Evolutionary conservation across 37 sponge, comb jelly and placozoan genomes (phyloP).

Genomic region (Beroe forskalii): DNA sequence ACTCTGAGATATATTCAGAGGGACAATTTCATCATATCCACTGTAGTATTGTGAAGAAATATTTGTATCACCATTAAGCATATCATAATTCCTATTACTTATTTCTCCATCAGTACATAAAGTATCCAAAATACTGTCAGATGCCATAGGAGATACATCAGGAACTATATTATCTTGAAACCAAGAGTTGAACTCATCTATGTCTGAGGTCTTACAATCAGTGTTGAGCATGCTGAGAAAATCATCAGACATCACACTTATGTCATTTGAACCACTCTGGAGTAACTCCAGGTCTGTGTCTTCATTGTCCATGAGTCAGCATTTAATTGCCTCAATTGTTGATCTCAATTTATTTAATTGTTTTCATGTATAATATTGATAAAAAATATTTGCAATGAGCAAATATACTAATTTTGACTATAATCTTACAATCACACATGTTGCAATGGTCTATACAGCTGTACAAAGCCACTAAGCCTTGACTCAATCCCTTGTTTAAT

Average conservation of each 20-base stretch:
- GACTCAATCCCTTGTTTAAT: no score
- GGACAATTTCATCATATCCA: not conserved
- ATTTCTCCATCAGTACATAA: not conserved
- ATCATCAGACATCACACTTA: conserved; percentile 50
- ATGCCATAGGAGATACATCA: not conserved
- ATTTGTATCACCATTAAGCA: not conserved
- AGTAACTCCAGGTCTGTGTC: not conserved
- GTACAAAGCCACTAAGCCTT: no score
- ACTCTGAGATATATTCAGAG: not conserved
- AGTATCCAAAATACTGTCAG: conserved; percentile 38
- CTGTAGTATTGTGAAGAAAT: not conserved
- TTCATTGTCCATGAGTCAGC: conserved; percentile 19
- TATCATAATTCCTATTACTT: not conserved
- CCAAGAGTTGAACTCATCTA: conserved; percentile 64
- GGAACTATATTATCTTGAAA: conserved; percentile 34
- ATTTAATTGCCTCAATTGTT: no score
- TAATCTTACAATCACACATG: no score
- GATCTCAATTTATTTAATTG: no score
- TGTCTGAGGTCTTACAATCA: conserved; percentile 9
- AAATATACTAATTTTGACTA: no score
- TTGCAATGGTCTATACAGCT: no score
- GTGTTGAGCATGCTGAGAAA: conserved; percentile 57
- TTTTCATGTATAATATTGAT: no score
- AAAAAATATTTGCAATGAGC: no score
- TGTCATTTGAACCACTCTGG: not conserved